These are phyloP conservation scores for Lagodon rhomboides DNA, from an alignment of 2,797 vertebrate genomes.

Conservation along the genomic window DNA sequence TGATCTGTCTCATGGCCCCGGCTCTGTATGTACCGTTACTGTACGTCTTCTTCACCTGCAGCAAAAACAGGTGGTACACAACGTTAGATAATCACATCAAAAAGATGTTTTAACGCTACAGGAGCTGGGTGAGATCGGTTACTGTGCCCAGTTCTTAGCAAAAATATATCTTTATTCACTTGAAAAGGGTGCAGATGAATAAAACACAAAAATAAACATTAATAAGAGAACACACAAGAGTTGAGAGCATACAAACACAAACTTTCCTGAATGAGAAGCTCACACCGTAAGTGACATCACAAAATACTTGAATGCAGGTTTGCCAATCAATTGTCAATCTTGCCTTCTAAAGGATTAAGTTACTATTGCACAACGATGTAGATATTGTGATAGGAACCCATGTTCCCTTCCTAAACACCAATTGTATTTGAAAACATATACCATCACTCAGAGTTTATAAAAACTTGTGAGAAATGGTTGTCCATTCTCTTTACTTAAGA, in stretches of 20 bases:
- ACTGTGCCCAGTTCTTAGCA: not conserved
- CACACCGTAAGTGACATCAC: not conserved
- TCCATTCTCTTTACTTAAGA: not conserved
- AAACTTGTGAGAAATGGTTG: not conserved
- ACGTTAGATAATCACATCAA: not conserved
- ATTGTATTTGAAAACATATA: not conserved
- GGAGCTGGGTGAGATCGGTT: not conserved
- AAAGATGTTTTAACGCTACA: not conserved
- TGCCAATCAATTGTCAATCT: not conserved
- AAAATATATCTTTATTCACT: not conserved
- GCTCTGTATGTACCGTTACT: slow-evolving; percentile 98
- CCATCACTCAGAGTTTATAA: not conserved
- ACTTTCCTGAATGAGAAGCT: not conserved
- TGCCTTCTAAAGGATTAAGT: too few species aligned
- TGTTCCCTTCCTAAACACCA: too few species aligned
- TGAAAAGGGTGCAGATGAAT: too few species aligned
- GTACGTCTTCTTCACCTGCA: slow-evolving; percentile 96
- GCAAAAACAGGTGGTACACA: slow-evolving; percentile 50
- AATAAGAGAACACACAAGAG: too few species aligned
- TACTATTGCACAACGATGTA: not conserved
- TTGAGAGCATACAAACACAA: not conserved
- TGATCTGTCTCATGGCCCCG: slow-evolving; percentile 98
- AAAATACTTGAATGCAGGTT: not conserved
- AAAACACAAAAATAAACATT: too few species aligned
- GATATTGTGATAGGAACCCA: not conserved